Base-by-base conservation (phyloP, 1,140 invertebrate genomes). In the Sarcophaga bullata region DNA sequence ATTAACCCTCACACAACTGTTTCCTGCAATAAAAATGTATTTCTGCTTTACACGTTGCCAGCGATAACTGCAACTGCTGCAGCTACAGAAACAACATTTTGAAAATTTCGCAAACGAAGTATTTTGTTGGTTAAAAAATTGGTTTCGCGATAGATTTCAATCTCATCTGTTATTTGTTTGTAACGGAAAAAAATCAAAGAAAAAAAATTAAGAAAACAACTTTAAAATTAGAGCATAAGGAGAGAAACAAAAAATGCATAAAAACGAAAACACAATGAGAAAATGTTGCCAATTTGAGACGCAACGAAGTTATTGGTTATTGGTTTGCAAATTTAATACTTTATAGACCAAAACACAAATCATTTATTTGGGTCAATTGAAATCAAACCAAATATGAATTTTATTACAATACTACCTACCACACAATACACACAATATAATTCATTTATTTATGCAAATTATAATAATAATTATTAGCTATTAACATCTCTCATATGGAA, bases 81-180 rank as follows among this genome's bases (percentile, higher is more conserved):
- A 58, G n/a, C n/a, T n/a, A 13, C 54, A 13, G 54, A 4, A 68
- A 68, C 17, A 68, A 68, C 62, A 19, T 68, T 68, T 68, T 68
- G 7, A 68, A 37, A 25, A 10, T 68, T 68, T 68, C 62, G 62
- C 10, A 68, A 68, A 68, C 4, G 25, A 1, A 19, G 6, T 68
- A 68, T 19, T 37, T 68, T 68, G 62, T 68, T 68, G 62, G 10
- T 58, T 58, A 58, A 68, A 68, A 68, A 68, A 68, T 68, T 68
- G 62, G 62, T 68, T 68, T 68, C 62, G 62, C 62, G 6, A 68
- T n/a, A 68, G 62, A 68, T 68, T 68, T 68, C 62, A 19, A 68
- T 68, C 62, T 68, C 62, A 68, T 68, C 62, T 68, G 0, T 68
- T 68, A 7, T 68, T 68, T 68, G 17, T 68, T 17, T 68, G 17